Base-by-base conservation (phyloP, 2,888 invertebrate genomes). In the Catocala nupta region DNA sequence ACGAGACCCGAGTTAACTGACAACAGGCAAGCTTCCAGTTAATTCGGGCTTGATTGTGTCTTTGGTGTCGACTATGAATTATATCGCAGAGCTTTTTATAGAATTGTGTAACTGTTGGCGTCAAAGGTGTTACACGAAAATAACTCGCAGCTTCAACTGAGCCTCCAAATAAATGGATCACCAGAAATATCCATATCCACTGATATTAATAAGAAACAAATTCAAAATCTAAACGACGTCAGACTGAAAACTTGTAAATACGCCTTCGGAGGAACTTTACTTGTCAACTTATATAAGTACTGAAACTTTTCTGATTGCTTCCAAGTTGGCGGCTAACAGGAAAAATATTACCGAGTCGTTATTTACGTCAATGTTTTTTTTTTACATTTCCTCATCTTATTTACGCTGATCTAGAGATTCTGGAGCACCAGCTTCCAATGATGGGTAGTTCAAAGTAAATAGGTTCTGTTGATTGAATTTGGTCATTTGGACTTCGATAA, bases 301-400 rank as follows among this genome's bases (percentile, higher is more conserved):
- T 61, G 33, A 47, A 78, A 78, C 65, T 77, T 78, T 70, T 12
- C 57, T 73, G 76, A 78, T 76, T 76, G 68, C 77, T 69, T 56
- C 62, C 53, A 68, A 70, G 63, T 68, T 71, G 49, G 50, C 50
- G 57, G 51, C 54, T 68, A 68, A 54, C 66, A 65, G 65, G 70
- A 68, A 71, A 77, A 70, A 74, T 76, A 70, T 73, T 65, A 65
- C 60, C 12, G 44, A 61, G 60, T 68, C 70, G 69, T 73, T 71
- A 73, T 65, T 59, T 57, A 63, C 45, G 58, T 53, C 69, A 60
- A 60, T 49, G 52, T 44, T 55, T 57, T 56, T 45, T 58, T 55
- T 64, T 55, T 50, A 50, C 39, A 54, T 54, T 44, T 53, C 11
- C n/a, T 25, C 47, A 12, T 36, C 45, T 44, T 54, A 33, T 44